Conservation (phyloP, 2,888 invertebrate genomes). For the Parelbella ahira region DNA sequence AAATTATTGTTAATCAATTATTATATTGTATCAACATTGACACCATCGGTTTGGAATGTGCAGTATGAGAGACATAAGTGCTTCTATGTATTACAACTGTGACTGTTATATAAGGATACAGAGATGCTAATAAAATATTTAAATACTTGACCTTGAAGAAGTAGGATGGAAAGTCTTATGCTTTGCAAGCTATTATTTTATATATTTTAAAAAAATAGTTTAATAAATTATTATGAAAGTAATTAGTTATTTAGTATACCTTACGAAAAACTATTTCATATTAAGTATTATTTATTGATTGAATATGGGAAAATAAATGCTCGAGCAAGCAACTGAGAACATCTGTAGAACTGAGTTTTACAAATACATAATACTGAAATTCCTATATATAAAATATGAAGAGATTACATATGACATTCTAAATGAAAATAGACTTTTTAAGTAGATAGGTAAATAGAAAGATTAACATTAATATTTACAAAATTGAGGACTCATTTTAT, state of each 20-base stretch:
- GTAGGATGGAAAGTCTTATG: slow-evolving; percentile 1
- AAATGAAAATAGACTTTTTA: slow-evolving; percentile 50
- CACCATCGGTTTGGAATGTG: too few relatives aligned
- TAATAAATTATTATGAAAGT: slow-evolving; percentile 22
- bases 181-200: slow-evolving; percentile 22
- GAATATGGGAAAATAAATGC: slow-evolving; percentile 5
- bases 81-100: slow-evolving; percentile 17
- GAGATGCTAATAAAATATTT: slow-evolving; percentile 16
- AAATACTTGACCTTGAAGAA: slow-evolving; percentile 3
- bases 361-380: slow-evolving; percentile 3
- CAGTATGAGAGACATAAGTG: slow-evolving; percentile 15
- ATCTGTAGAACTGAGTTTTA: slow-evolving; percentile 12
- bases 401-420: slow-evolving; percentile 35
- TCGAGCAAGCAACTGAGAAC: slow-evolving; percentile 10
- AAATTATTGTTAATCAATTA: slow-evolving; percentile 7
- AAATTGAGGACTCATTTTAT: too few relatives aligned
- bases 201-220: slow-evolving; percentile 20
- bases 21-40: too few relatives aligned
- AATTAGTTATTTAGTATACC: slow-evolving; percentile 19
- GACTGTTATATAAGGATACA: neutral
- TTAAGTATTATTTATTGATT: slow-evolving; percentile 14
- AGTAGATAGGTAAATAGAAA: slow-evolving; percentile 68
- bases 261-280: slow-evolving; percentile 2
- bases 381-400: slow-evolving; percentile 26
- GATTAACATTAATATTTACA: slow-evolving; percentile 43